Conservation (phyloP, 1,140 invertebrate species). For the Trichomalopsis sarcophagae region DNA sequence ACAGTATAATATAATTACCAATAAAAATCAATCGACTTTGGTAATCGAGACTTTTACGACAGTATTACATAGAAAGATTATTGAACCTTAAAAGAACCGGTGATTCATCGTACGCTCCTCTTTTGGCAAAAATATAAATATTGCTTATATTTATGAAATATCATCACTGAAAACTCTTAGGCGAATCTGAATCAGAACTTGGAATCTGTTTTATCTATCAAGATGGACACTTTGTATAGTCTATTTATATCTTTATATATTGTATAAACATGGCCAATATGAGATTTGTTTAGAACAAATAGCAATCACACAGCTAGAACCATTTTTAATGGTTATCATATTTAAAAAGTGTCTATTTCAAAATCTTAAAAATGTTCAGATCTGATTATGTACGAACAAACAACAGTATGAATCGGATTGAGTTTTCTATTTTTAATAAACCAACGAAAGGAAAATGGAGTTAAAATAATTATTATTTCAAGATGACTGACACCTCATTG, state of each 20-base stretch:
- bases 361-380: conserved; percentile 17
- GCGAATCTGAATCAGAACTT: conserved; percentile 41
- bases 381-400: background rate
- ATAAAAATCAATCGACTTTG: conserved; percentile 53
- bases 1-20: conserved; percentile 25
- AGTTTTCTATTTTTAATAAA: conserved; percentile 16
- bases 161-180: conserved; percentile 42
- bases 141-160: conserved; percentile 42
- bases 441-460: background rate
- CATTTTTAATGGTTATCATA: conserved; percentile 3
- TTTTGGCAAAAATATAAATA: conserved; percentile 51
- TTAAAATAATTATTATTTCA: background rate
- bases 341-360: conserved; percentile 3
- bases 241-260: conserved; percentile 11
- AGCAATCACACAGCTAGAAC: no score
- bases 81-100: conserved; percentile 17
- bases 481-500: background rate
- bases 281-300: conserved; percentile 1
- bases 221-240: conserved; percentile 17
- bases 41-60: conserved; percentile 58
- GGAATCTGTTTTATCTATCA: background rate
- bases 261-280: conserved; percentile 23
- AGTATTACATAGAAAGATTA: conserved; percentile 32
- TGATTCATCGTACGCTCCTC: background rate
- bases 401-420: background rate